phyloP scores from a whole-genome alignment of 2,113 vertebrate genomes.

The Corvus cornix region DNA sequence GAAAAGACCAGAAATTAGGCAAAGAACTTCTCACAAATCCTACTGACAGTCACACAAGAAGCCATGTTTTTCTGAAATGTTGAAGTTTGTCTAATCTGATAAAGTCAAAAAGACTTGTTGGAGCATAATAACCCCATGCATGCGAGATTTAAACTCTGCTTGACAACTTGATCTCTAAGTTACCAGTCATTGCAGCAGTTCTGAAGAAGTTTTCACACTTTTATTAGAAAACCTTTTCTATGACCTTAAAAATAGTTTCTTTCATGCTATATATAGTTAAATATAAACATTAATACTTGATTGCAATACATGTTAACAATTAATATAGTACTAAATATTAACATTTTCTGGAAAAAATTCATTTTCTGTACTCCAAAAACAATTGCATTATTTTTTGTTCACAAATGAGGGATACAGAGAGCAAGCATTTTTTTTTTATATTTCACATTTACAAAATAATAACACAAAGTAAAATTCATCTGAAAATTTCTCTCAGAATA shows the following conservation, averaged over 20 bases:
- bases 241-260: neutral
- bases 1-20: neutral
- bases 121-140: neutral
- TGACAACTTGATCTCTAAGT: neutral
- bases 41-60: neutral
- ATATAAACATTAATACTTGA: neutral
- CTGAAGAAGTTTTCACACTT: neutral
- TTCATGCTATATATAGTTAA: neutral
- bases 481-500: neutral
- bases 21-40: neutral
- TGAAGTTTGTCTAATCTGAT: conserved; percentile 10
- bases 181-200: neutral
- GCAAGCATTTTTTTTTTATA: rapidly evolving
- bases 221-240: neutral
- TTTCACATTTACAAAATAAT: neutral
- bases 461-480: neutral
- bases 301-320: neutral
- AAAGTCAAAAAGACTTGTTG: neutral
- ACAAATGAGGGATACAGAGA: neutral
- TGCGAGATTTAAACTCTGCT: neutral
- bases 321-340: neutral
- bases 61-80: neutral
- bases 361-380: neutral
- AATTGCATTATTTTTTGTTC: neutral
- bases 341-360: neutral